Evolutionary conservation across 2,888 invertebrate species (phyloP).

Genomic region (Podabrus alpinus): DNA sequence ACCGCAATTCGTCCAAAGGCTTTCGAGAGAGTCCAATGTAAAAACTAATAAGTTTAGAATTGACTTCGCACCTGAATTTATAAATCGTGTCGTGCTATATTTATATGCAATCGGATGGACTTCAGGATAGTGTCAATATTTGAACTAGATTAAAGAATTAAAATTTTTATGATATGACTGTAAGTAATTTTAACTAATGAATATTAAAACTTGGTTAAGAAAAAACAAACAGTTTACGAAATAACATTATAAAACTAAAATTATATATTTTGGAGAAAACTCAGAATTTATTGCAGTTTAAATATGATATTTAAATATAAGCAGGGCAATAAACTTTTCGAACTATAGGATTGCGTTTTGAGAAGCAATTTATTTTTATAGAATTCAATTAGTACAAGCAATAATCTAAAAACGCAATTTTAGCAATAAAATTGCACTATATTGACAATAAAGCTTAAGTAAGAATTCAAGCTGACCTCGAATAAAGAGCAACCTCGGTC

Average conservation of each 20-base stretch:
- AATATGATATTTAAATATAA: too few relatives aligned
- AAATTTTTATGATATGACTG: neutral
- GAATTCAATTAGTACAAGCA: neutral
- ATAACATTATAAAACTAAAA: too few relatives aligned
- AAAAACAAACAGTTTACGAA: neutral
- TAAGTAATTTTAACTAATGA: neutral
- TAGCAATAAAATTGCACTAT: neutral
- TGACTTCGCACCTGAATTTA: neutral
- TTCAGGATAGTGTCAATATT: neutral
- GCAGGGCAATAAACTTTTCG: neutral
- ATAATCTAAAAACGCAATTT: neutral
- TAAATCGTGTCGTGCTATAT: neutral
- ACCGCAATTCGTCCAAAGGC: too few relatives aligned
- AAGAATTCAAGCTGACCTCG: constrained; percentile 8
- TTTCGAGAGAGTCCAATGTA: too few relatives aligned
- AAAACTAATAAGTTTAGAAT: too few relatives aligned
- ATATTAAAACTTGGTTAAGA: neutral
- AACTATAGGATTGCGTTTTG: neutral
- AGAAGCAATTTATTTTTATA: neutral
- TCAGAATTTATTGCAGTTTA: neutral
- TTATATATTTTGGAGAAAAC: neutral
- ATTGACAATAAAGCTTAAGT: neutral
- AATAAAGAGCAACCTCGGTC: constrained; percentile 5
- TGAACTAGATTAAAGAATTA: neutral
- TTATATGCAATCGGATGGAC: neutral